Conservation (phyloP, 1,140 invertebrate species). For the Theocolax elegans region DNA sequence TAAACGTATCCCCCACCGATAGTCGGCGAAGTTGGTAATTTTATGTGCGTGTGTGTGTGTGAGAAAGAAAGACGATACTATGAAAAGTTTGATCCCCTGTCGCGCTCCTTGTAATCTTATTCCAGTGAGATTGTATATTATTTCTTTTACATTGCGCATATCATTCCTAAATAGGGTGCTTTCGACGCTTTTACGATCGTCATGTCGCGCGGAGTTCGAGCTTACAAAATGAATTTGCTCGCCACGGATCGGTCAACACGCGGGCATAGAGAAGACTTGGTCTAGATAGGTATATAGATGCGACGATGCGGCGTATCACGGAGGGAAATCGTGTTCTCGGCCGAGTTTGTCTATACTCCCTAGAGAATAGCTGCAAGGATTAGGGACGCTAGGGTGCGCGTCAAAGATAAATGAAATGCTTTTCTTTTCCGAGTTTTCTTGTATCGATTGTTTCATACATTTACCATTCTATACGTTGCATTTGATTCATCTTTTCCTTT, state of each 20-base stretch:
- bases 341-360: too few species aligned
- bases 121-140: conserved; percentile 5
- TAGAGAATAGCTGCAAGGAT: neutral
- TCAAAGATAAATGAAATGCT: conserved; percentile 9
- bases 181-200: neutral
- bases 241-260: neutral
- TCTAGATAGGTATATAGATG: neutral
- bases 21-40: neutral
- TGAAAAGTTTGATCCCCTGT: conserved; percentile 5
- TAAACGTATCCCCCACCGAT: neutral
- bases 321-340: too few species aligned
- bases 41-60: neutral
- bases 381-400: neutral
- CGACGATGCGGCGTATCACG: neutral
- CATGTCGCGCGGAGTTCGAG: too few species aligned
- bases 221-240: conserved; percentile 12
- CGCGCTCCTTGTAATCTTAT: conserved; percentile 8
- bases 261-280: neutral
- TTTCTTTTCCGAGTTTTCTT: neutral
- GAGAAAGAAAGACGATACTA: too few species aligned
- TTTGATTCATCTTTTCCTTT: too few species aligned
- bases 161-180: neutral
- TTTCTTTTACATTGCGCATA: neutral
- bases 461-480: too few species aligned
- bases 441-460: neutral